Conservation (phyloP, 2,113 vertebrate genomes). For the Platysteira castanea region DNA sequence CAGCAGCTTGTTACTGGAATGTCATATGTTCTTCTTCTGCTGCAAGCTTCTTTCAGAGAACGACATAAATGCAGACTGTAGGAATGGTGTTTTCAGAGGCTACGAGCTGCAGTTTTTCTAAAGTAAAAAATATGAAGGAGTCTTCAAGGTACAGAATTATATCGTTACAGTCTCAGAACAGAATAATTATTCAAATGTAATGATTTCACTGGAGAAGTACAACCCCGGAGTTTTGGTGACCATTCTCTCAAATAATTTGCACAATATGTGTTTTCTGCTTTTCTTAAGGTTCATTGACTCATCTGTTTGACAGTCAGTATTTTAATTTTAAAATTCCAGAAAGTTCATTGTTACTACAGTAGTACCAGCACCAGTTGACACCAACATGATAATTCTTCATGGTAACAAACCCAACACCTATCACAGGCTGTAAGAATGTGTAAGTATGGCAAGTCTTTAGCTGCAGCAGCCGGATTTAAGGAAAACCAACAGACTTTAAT, state of each 20-base stretch:
- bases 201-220: not conserved
- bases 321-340: not conserved
- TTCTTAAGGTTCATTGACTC: not conserved
- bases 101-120: not conserved
- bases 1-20: not conserved
- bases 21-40: not conserved
- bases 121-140: not conserved
- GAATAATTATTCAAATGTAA: not conserved
- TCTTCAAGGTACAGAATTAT: not conserved
- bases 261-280: not conserved
- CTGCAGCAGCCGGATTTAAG: constrained; percentile 73
- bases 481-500: constrained; percentile 15
- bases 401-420: not conserved
- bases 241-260: not conserved
- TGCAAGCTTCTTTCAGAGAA: not conserved
- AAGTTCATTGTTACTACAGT: not conserved
- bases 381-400: not conserved
- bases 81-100: not conserved
- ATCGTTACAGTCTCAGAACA: not conserved
- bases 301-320: not conserved
- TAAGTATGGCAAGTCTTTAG: constrained; percentile 56
- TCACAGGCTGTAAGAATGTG: not conserved
- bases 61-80: not conserved
- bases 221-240: not conserved
- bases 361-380: not conserved